These are phyloP conservation scores for Polypterus bichir DNA, from an alignment of 2,113 vertebrate genomes.

Conservation along the genomic window DNA sequence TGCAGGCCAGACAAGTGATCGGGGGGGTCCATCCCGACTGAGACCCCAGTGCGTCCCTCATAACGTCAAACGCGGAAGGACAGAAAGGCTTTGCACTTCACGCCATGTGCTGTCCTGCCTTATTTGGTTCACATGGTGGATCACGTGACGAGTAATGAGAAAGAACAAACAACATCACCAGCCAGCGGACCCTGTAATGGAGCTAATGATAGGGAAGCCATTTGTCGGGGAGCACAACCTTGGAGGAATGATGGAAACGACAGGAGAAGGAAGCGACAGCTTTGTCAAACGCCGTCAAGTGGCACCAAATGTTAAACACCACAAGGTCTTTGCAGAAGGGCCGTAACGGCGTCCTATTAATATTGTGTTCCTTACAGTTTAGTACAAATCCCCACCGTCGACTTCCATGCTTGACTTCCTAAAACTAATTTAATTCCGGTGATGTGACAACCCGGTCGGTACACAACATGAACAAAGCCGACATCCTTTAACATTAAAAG, in stretches of 20 bases:
- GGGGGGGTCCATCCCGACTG: no score
- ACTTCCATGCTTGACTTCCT: constrained; percentile 34
- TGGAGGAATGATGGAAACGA: constrained; percentile 21
- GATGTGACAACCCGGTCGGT: constrained; percentile 17
- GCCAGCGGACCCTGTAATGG: constrained; percentile 29
- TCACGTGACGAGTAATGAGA: constrained; percentile 28
- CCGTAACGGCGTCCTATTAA: constrained; percentile 22
- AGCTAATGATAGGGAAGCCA: constrained; percentile 39
- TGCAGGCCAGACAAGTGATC: no score
- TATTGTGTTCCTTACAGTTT: constrained; percentile 34
- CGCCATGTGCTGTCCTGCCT: not conserved
- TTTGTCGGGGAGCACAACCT: constrained; percentile 21
- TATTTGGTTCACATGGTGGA: constrained; percentile 17
- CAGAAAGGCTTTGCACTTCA: no score
- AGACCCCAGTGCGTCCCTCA: no score
- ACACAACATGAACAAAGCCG: constrained; percentile 9
- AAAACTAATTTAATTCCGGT: constrained; percentile 43
- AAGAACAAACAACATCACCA: constrained; percentile 24
- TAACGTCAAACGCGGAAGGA: no score
- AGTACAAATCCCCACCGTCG: constrained; percentile 33
- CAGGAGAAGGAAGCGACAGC: constrained; percentile 26
- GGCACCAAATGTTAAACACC: constrained; percentile 35
- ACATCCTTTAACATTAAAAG: constrained; percentile 12
- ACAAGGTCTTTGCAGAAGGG: constrained; percentile 33
- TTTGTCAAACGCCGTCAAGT: constrained; percentile 34